A percentile compares a stretch with the other conserved stretches of the same genome.
Conservation (phyloP, 2,797 vertebrate genomes). For the Acrossocheilus fasciatus region DNA sequence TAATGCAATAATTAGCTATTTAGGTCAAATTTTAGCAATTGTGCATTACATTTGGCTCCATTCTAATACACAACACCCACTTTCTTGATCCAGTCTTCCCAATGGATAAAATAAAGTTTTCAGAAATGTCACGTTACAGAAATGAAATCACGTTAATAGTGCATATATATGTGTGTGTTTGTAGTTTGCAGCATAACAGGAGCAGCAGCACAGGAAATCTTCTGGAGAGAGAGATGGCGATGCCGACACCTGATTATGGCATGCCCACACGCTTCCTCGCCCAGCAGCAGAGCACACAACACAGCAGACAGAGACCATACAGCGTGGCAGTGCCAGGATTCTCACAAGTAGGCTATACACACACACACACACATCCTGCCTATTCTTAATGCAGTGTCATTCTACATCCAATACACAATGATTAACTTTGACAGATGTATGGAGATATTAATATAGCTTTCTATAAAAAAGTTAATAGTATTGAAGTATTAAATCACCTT, state of each 20-base stretch:
- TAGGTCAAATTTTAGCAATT: neutral
- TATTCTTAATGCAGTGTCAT: neutral
- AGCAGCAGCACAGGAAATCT: constrained; percentile 98
- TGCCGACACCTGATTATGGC: constrained; percentile 85
- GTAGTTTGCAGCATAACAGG: constrained; percentile 89
- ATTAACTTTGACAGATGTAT: constrained; percentile 41
- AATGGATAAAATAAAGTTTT: neutral
- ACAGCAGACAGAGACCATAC: constrained; percentile 90
- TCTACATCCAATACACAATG: constrained; percentile 29
- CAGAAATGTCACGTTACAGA: neutral
- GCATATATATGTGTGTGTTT: neutral
- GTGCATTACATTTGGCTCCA: neutral
- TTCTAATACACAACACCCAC: neutral
- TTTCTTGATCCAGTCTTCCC: neutral
- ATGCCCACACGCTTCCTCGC: constrained; percentile 80
- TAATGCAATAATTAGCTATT: neutral
- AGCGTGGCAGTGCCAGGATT: constrained; percentile 89
- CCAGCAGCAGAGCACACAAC: constrained; percentile 69
- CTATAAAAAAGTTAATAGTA: neutral
- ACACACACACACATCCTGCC: constrained; percentile 22
- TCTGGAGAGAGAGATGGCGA: constrained; percentile 87
- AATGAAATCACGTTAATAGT: neutral
- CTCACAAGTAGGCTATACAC: constrained; percentile 82
- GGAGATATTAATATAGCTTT: constrained; percentile 16
- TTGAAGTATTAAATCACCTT: neutral